phyloP scores from a whole-genome alignment of 2,888 invertebrate genomes.

The Aphodius granarius region DNA sequence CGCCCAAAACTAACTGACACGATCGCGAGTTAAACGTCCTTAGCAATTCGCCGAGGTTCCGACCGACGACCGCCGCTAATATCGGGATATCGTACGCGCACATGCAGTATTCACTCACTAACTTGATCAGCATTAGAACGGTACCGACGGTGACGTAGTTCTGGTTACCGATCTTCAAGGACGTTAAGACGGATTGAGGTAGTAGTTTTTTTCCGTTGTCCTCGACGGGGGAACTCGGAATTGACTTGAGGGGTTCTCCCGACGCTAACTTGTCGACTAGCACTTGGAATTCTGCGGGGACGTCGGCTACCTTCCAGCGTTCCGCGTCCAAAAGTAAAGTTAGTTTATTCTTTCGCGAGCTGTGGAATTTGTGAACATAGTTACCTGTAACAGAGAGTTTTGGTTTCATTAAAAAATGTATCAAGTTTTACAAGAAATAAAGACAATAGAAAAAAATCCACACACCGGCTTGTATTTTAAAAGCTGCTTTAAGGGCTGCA shows the following conservation, averaged over 20 bases:
- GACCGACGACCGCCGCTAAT: conserved; percentile 77
- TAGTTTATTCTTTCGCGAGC: conserved; percentile 83
- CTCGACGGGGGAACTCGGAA: conserved; percentile 47
- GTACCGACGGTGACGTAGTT: conserved; percentile 79
- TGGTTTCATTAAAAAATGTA: no score
- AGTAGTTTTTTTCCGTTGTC: conserved; percentile 37
- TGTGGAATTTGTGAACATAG: conserved; percentile 89
- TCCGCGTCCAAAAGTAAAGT: conserved; percentile 85
- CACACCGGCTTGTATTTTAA: conserved; percentile 80
- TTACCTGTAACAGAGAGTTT: conserved; percentile 49
- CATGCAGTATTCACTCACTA: conserved; percentile 91
- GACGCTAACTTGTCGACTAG: conserved; percentile 68
- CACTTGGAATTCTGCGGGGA: conserved; percentile 86
- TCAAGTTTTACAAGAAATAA: not conserved
- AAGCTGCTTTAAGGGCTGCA: conserved; percentile 77
- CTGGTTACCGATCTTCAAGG: conserved; percentile 51
- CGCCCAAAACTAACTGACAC: conserved; percentile 94
- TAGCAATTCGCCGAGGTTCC: conserved; percentile 85
- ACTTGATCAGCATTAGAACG: conserved; percentile 83
- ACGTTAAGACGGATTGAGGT: conserved; percentile 34
- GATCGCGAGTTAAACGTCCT: conserved; percentile 85
- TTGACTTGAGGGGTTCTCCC: conserved; percentile 50
- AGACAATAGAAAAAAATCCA: not conserved
- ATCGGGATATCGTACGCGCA: conserved; percentile 77
- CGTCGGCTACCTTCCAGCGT: conserved; percentile 91